phyloP scores from a whole-genome alignment of 2,888 invertebrate genomes.

The Tuta absoluta region DNA sequence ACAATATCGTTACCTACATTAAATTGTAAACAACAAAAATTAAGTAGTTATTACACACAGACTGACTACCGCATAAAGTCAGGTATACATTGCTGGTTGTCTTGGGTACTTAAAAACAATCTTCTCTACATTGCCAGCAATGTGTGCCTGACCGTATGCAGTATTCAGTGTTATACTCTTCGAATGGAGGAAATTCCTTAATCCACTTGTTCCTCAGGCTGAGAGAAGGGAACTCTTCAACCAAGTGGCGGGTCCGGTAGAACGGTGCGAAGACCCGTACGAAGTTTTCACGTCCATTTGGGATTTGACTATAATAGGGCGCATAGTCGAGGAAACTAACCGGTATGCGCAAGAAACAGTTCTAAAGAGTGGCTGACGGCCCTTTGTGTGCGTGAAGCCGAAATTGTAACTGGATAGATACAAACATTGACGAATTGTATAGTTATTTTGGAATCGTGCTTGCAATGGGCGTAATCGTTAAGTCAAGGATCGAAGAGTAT shows the following conservation, averaged over 20 bases:
- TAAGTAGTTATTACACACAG: no score
- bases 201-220: not conserved
- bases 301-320: not conserved
- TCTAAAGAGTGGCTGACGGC: not conserved
- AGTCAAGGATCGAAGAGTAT: not conserved
- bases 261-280: not conserved
- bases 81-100: no score
- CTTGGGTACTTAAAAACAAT: no score
- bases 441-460: not conserved
- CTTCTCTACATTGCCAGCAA: no score
- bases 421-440: not conserved
- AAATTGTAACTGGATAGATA: not conserved
- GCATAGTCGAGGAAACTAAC: slow-evolving; percentile 8
- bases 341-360: not conserved
- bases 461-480: not conserved
- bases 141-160: no score
- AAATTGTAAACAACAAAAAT: no score
- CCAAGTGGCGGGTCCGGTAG: no score
- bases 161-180: no score
- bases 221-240: slow-evolving; percentile 11
- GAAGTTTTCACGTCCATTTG: not conserved
- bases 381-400: not conserved
- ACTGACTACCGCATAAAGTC: no score
- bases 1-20: no score
- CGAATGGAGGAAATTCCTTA: not conserved